These are phyloP conservation scores for Parauchenoglanis ngamensis DNA, from an alignment of 2,797 vertebrate species.

Conservation along the genomic window DNA sequence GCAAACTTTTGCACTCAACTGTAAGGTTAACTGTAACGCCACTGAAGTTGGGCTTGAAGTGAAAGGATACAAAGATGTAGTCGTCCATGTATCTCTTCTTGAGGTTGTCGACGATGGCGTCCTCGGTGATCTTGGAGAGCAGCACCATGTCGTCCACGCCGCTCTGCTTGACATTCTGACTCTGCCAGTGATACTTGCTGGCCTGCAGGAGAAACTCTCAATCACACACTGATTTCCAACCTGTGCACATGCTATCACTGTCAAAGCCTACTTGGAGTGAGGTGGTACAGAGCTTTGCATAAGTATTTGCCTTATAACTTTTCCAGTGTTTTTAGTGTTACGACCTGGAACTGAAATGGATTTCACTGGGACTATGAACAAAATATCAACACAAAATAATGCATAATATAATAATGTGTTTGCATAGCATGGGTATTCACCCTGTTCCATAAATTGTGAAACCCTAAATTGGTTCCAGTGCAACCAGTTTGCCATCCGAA, in stretches of 20 bases:
- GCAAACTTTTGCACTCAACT: not conserved
- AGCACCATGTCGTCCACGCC: conserved; percentile 99
- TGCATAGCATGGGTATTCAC: not conserved
- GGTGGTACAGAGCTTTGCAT: not conserved
- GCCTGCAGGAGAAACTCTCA: conserved; percentile 68
- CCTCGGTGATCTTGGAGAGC: conserved; percentile 92
- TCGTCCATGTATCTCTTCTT: conserved; percentile 96
- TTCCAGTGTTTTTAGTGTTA: not conserved
- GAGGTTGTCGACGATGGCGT: conserved; percentile 93
- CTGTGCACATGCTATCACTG: not conserved
- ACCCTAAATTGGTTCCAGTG: not conserved
- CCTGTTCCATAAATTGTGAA: not conserved
- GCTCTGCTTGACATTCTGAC: conserved; percentile 97
- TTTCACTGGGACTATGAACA: not conserved
- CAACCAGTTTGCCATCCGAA: not conserved
- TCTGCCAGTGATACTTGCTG: conserved; percentile 98
- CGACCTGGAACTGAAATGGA: not conserved
- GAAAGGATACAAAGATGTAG: conserved; percentile 96
- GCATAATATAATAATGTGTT: too few relatives aligned
- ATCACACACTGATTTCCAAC: not conserved
- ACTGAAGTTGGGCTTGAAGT: not conserved
- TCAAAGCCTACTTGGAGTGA: not conserved
- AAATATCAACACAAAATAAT: not conserved
- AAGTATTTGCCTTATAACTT: not conserved
- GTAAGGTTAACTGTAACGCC: too few relatives aligned